phyloP scores from a whole-genome alignment of 2,113 vertebrate genomes.

The human (Homo sapiens) region GRCh38 chr18:53611001-53611500 shows the following conservation, averaged over 20 bases:
- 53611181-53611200: background rate
- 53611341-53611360: background rate
- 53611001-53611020: background rate
- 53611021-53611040: background rate
- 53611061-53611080: background rate
- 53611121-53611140: background rate
- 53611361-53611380: background rate
- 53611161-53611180: background rate
- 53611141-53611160: background rate
- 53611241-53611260: background rate
- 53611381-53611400: background rate
- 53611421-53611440: background rate
- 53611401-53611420: background rate
- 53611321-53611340: background rate
- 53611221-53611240: background rate
- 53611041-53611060: background rate
- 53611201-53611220: background rate
- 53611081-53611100: background rate
- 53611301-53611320: background rate
- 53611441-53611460: background rate
- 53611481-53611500: accelerated
- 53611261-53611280: background rate
- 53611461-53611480: background rate
- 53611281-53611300: background rate
- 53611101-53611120: background rate